Percentiles rank a stretch among this genome's conserved stretches.
These are phyloP conservation scores for Alviniconcha marisindica DNA, from an alignment of 1,140 invertebrate species.

Conservation along the genomic window DNA sequence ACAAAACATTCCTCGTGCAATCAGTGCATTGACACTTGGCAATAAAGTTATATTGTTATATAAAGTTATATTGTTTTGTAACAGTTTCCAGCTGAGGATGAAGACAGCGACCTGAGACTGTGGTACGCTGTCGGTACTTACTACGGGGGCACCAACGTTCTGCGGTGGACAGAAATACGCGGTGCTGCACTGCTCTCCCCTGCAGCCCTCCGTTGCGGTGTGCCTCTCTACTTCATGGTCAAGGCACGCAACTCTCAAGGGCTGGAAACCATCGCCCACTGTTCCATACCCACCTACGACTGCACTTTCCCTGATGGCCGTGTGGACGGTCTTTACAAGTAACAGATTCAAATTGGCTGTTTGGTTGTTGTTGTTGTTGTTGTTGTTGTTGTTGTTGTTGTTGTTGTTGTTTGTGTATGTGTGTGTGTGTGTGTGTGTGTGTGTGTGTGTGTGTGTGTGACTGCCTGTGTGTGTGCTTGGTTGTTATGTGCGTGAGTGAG, in stretches of 20 bases:
- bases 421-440: slow-evolving; percentile 10
- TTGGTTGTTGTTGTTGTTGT: too few species aligned
- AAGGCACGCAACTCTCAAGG: slow-evolving; percentile 53
- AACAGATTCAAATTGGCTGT: too few species aligned
- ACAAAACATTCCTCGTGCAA: too few species aligned
- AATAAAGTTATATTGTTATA: too few species aligned
- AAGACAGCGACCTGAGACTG: slow-evolving; percentile 26
- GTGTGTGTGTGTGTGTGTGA: not conserved
- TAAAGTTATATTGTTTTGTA: too few species aligned
- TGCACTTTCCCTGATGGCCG: slow-evolving; percentile 54
- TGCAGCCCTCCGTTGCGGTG: slow-evolving; percentile 39
- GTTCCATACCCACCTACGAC: slow-evolving; percentile 51
- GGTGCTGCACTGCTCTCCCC: slow-evolving; percentile 46
- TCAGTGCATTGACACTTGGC: too few species aligned
- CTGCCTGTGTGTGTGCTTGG: too few species aligned
- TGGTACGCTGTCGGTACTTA: slow-evolving; percentile 50
- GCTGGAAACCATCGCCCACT: slow-evolving; percentile 29
- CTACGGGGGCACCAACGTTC: slow-evolving; percentile 50
- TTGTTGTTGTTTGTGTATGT: not conserved
- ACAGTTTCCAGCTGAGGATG: slow-evolving; percentile 12
- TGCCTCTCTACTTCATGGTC: slow-evolving; percentile 56
- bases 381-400: not conserved
- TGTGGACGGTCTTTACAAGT: slow-evolving; percentile 33
- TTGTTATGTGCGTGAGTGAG: not conserved
- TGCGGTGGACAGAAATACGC: slow-evolving; percentile 52